phyloP scores from a whole-genome alignment of 2,888 invertebrate species.

The Eucriotettix oculatus region DNA sequence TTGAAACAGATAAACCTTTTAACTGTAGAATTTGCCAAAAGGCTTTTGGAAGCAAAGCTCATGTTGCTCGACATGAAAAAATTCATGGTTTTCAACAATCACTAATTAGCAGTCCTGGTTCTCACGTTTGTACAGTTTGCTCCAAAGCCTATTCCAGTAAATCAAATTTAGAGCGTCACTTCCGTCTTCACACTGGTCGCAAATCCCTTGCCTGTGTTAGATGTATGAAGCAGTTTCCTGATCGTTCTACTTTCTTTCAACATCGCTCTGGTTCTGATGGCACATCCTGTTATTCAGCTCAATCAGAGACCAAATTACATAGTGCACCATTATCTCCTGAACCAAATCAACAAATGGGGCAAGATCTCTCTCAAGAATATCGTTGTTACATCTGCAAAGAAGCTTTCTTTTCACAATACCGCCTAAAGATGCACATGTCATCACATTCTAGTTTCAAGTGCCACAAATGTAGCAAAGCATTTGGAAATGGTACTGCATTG shows the following conservation, averaged over 20 bases:
- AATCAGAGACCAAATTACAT: too few relatives aligned
- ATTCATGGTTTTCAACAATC: too few relatives aligned
- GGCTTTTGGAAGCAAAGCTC: background rate
- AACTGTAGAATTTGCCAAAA: background rate
- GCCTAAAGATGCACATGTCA: constrained; percentile 1
- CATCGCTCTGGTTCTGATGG: background rate
- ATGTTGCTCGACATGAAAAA: background rate
- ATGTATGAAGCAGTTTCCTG: constrained; percentile 1
- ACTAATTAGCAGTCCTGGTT: too few relatives aligned
- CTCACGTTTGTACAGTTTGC: constrained; percentile 24
- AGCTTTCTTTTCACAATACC: constrained; percentile 1
- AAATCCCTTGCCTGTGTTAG: constrained; percentile 1
- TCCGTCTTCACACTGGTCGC: constrained; percentile 10
- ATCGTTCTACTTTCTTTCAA: constrained; percentile 1
- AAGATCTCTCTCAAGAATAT: background rate
- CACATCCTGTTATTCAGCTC: too few relatives aligned
- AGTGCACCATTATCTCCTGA: background rate
- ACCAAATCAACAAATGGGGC: background rate
- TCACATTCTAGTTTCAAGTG: constrained; percentile 1
- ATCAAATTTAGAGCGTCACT: constrained; percentile 21
- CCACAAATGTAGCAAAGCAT: constrained; percentile 4
- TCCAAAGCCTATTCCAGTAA: constrained; percentile 34
- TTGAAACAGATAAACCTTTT: background rate
- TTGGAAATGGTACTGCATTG: constrained; percentile 4
- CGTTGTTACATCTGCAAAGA: constrained; percentile 5